A percentile compares a stretch with the other conserved stretches of the same genome.
Conservation (phyloP, 2,113 vertebrate species). For the Salminus brasiliensis region DNA sequence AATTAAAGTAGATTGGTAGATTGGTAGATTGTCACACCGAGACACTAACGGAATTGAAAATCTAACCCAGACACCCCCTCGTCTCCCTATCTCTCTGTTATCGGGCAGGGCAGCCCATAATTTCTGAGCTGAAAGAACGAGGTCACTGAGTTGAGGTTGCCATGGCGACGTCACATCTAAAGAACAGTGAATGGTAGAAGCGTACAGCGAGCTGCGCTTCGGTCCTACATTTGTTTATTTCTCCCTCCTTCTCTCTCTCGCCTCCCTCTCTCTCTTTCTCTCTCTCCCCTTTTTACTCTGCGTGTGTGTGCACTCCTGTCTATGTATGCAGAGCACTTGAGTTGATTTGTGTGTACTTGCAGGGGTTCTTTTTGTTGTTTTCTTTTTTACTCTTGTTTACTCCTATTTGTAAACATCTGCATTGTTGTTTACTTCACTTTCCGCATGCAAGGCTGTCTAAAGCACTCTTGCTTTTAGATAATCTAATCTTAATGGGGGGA, state of each 20-base stretch:
- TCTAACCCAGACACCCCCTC: background rate
- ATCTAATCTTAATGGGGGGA: background rate
- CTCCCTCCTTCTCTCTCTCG: slow-evolving; percentile 17
- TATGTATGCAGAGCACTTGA: background rate
- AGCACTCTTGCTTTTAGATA: background rate
- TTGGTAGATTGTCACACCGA: slow-evolving; percentile 19
- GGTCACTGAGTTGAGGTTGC: slow-evolving; percentile 99
- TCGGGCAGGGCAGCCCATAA: slow-evolving; percentile 98
- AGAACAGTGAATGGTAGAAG: slow-evolving; percentile 90
- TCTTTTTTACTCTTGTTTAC: slow-evolving; percentile 3
- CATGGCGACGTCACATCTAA: slow-evolving; percentile 97
- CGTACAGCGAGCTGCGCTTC: slow-evolving; percentile 52
- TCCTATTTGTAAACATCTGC: background rate
- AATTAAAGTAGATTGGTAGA: slow-evolving; percentile 14
- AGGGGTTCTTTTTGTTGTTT: background rate
- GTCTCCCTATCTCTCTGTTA: slow-evolving; percentile 66
- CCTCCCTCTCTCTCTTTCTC: background rate
- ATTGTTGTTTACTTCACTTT: background rate
- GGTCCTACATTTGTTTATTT: slow-evolving; percentile 63
- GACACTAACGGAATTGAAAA: slow-evolving; percentile 14
- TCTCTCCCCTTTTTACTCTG: background rate
- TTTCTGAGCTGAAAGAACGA: slow-evolving; percentile 99
- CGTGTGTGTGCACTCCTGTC: background rate
- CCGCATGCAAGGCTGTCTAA: background rate
- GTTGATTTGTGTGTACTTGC: background rate